phyloP scores from a whole-genome alignment of 2,797 vertebrate genomes.

The Labeo calbasu region DNA sequence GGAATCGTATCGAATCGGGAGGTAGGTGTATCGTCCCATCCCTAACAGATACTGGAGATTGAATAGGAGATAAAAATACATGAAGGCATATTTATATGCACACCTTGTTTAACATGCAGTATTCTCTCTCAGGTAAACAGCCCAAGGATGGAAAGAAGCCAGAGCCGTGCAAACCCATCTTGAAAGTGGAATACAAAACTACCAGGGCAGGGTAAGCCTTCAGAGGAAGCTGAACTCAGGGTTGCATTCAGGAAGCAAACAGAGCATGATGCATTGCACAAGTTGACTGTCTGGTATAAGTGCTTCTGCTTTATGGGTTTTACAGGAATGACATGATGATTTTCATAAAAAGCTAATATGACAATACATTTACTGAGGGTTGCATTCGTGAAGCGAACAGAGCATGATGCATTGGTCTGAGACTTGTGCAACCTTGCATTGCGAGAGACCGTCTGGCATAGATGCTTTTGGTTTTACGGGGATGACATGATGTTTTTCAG shows the following conservation, averaged over 20 bases:
- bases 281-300: neutral
- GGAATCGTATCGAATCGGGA: too few species aligned
- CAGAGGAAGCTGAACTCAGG: neutral
- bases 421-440: constrained; percentile 22
- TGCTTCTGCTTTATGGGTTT: constrained; percentile 5
- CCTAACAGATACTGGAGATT: neutral
- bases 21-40: too few species aligned
- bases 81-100: neutral
- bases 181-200: constrained; percentile 99
- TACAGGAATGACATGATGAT: neutral
- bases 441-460: constrained; percentile 3
- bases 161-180: constrained; percentile 97
- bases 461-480: neutral
- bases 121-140: constrained; percentile 88
- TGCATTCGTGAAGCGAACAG: neutral
- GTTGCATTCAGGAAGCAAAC: constrained; percentile 7
- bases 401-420: constrained; percentile 19
- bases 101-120: constrained; percentile 3
- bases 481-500: neutral
- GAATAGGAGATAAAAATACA: neutral
- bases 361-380: neutral
- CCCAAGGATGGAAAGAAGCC: constrained; percentile 98
- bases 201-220: constrained; percentile 89
- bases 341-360: neutral
- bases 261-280: constrained; percentile 27